These are phyloP conservation scores for Leptinotarsa juncta DNA, from an alignment of 2,888 invertebrate species.

Conservation along the genomic window DNA sequence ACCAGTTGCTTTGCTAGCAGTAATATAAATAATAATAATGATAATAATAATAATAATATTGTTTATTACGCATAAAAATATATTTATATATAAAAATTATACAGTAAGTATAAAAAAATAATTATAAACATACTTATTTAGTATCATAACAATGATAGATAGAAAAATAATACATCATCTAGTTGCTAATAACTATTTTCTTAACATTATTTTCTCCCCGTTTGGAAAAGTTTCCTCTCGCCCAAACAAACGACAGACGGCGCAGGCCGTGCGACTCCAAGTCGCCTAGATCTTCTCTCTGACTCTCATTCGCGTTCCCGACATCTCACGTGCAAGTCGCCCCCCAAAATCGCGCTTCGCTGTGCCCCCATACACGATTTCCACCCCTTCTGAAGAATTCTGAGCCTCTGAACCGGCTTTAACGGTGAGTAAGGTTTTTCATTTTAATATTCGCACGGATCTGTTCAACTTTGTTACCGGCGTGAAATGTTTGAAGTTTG, in stretches of 20 bases:
- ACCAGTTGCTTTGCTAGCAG: no score
- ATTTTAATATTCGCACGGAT: background rate
- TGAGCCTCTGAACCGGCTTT: background rate
- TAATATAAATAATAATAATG: no score
- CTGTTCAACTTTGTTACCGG: background rate
- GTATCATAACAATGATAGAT: no score
- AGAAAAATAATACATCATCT: no score
- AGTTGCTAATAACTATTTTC: no score
- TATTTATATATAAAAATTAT: no score
- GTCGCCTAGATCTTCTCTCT: background rate
- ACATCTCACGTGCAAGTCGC: background rate
- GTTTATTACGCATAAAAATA: no score
- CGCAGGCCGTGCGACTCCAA: background rate
- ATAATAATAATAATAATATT: no score
- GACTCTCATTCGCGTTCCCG: constrained; percentile 2
- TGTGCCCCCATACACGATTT: background rate
- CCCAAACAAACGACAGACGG: background rate
- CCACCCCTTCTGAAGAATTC: background rate
- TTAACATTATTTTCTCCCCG: background rate
- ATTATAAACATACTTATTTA: no score
- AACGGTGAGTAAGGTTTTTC: background rate
- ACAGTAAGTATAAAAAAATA: no score
- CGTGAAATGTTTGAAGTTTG: background rate
- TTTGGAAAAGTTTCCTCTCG: background rate
- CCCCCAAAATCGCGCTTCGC: background rate